Conservation (phyloP, 2,797 vertebrate species). For the Ctenochaetus hawaiiensis region DNA sequence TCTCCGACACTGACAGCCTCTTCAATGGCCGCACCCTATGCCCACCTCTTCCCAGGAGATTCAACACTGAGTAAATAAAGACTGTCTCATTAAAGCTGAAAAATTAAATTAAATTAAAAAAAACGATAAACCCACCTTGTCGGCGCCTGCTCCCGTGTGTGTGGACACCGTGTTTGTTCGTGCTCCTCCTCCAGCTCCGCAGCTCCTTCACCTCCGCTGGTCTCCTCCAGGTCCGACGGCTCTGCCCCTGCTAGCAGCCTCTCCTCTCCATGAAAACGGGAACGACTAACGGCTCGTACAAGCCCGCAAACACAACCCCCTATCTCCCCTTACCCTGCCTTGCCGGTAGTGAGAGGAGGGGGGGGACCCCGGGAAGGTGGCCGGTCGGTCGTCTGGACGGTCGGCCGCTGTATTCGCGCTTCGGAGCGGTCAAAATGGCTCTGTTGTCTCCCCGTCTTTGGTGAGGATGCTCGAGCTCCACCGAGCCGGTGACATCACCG, state of each 20-base stretch:
- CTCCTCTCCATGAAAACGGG: constrained; percentile 59
- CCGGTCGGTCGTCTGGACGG: not conserved
- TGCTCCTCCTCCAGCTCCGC: constrained; percentile 43
- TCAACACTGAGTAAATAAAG: constrained; percentile 68
- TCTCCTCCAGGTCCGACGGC: constrained; percentile 54
- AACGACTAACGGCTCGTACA: not conserved
- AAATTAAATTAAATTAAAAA: too few species aligned
- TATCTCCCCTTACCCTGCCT: not conserved
- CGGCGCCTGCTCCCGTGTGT: constrained; percentile 32
- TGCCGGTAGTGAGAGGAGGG: not conserved
- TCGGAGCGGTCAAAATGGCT: constrained; percentile 84
- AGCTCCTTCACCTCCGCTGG: constrained; percentile 52
- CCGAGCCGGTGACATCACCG: constrained; percentile 85
- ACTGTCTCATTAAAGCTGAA: constrained; percentile 66
- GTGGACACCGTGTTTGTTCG: constrained; percentile 15
- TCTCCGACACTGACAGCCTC: constrained; percentile 58
- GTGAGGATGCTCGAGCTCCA: constrained; percentile 84
- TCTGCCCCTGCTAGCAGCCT: constrained; percentile 60
- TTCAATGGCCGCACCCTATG: constrained; percentile 82
- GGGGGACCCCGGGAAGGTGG: not conserved
- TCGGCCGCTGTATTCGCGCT: constrained; percentile 27
- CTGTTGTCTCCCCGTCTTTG: constrained; percentile 72
- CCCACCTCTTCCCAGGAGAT: constrained; percentile 73
- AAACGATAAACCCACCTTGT: constrained; percentile 67
- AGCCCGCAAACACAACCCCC: too few species aligned